Evolutionary conservation across 2,113 vertebrate species (phyloP).

Genomic region (Steatornis caripensis): DNA sequence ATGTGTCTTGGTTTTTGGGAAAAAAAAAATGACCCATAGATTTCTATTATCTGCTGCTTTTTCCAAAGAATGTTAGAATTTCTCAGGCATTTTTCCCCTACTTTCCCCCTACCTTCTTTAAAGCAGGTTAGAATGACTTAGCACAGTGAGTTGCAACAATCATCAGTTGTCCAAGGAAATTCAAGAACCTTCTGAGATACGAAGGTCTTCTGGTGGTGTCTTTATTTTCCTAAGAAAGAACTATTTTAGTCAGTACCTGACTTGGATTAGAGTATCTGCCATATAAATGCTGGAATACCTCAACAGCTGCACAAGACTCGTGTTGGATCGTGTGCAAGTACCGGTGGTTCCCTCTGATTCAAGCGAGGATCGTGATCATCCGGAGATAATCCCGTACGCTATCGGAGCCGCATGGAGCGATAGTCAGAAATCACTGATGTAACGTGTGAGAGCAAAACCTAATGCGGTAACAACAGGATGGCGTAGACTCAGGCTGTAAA

Average conservation of each 20-base stretch:
- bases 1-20: not conserved
- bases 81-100: not conserved
- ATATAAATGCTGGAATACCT: not conserved
- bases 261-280: not conserved
- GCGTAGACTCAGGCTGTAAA: not conserved
- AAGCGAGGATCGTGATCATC: not conserved
- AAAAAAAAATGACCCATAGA: not conserved
- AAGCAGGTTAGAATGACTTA: not conserved
- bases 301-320: not conserved
- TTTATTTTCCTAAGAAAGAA: not conserved
- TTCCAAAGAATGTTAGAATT: not conserved
- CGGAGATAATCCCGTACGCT: not conserved
- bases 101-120: not conserved
- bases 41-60: not conserved
- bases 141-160: not conserved
- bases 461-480: not conserved
- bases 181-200: not conserved
- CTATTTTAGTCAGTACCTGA: not conserved
- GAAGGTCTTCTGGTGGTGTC: not conserved
- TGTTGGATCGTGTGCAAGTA: not conserved
- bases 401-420: not conserved
- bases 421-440: not conserved
- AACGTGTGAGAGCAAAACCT: not conserved
- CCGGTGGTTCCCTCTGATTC: not conserved
- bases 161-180: not conserved